phyloP scores from a whole-genome alignment of 2,888 invertebrate species.

The Drosophila anceps region DNA sequence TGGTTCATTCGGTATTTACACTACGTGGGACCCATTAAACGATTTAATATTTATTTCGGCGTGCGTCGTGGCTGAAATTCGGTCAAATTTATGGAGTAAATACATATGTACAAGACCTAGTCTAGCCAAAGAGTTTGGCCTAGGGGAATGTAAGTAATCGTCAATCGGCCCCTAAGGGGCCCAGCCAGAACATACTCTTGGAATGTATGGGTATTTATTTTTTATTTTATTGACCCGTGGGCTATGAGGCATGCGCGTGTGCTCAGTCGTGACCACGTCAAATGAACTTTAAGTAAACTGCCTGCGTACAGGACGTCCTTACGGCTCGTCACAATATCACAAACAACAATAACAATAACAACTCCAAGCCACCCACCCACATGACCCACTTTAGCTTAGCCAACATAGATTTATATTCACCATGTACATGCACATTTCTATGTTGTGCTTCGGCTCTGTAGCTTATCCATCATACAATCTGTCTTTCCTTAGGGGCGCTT shows the following conservation, averaged over 20 bases:
- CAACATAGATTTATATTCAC: constrained; percentile 22
- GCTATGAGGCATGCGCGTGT: constrained; percentile 55
- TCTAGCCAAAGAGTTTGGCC: constrained; percentile 23
- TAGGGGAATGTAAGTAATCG: constrained; percentile 2
- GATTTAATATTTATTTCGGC: not conserved
- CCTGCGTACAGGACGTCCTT: constrained; percentile 18
- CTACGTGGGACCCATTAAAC: constrained; percentile 7
- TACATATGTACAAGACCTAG: constrained; percentile 8
- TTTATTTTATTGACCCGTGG: constrained; percentile 71
- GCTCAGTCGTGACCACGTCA: constrained; percentile 42
- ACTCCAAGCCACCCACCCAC: constrained; percentile 37
- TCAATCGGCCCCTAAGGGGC: constrained; percentile 5
- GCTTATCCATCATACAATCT: constrained; percentile 4
- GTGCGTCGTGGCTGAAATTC: not conserved
- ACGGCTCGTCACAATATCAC: constrained; percentile 23
- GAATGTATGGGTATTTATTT: constrained; percentile 20
- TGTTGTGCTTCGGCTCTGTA: not conserved
- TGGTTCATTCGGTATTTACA: not conserved
- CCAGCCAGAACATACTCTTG: constrained; percentile 9
- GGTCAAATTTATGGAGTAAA: not conserved
- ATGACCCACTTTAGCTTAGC: constrained; percentile 72
- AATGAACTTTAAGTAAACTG: constrained; percentile 68
- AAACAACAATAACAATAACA: constrained; percentile 43
- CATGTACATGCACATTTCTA: constrained; percentile 20
- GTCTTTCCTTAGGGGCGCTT: not conserved